These are phyloP conservation scores for Drosophila carrolli DNA, from an alignment of 1,140 invertebrate genomes.

Conservation along the genomic window DNA sequence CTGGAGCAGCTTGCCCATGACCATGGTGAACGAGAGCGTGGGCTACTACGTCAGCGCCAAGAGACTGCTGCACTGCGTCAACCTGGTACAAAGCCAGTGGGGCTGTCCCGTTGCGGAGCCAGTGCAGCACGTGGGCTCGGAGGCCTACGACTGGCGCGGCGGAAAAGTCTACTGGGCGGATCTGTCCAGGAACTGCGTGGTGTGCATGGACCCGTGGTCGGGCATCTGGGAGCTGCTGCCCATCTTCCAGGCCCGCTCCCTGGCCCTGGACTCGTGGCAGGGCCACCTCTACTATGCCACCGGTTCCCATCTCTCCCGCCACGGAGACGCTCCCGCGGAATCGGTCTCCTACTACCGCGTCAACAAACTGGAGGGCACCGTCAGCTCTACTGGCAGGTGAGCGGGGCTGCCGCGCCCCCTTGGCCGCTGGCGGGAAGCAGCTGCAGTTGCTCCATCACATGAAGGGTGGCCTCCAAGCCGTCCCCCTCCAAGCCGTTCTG, in stretches of 20 bases:
- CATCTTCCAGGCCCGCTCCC: no score
- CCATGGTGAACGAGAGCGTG: no score
- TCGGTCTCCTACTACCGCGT: conserved; percentile 60
- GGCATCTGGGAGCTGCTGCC: conserved; percentile 4
- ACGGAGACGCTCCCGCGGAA: conserved; percentile 14
- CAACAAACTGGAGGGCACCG: conserved; percentile 74
- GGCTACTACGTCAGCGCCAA: no score
- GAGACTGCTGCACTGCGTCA: no score
- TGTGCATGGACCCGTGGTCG: conserved; percentile 52
- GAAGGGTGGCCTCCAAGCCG: not conserved
- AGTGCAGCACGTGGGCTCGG: no score
- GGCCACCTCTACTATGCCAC: conserved; percentile 84
- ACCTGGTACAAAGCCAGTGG: no score
- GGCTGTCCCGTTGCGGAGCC: no score
- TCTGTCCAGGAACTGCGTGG: conserved; percentile 51
- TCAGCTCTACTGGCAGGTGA: conserved; percentile 93
- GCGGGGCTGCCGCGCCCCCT: conserved; percentile 59
- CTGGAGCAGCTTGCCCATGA: no score
- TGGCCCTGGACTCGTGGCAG: no score
- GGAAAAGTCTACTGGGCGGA: conserved; percentile 94
- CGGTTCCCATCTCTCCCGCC: conserved; percentile 92
- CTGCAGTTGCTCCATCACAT: conserved; percentile 15
- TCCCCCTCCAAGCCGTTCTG: conserved; percentile 42
- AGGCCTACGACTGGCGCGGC: conserved; percentile 95
- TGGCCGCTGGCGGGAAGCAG: not conserved